Conservation (phyloP, 1,140 invertebrate genomes). For the Diorhabda elongata region DNA sequence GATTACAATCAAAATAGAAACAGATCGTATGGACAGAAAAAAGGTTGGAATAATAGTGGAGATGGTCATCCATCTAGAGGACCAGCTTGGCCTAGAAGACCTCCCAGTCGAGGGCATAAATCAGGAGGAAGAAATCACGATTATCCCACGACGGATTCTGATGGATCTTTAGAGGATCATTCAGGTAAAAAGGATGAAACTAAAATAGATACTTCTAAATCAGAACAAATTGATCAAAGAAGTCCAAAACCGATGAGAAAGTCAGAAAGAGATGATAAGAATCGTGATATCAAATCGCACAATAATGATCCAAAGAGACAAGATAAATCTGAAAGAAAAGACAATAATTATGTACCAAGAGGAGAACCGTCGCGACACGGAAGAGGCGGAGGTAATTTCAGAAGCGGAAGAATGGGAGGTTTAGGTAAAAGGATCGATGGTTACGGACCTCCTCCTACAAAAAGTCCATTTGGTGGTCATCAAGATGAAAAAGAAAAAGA, state of each 20-base stretch:
- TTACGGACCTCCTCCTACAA: slow-evolving; percentile 70
- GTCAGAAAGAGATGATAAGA: slow-evolving; percentile 57
- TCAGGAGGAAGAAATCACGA: slow-evolving; percentile 41
- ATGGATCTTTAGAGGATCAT: slow-evolving; percentile 55
- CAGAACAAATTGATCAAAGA: slow-evolving; percentile 30
- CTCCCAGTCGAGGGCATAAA: slow-evolving; percentile 26
- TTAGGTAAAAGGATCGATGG: slow-evolving; percentile 60
- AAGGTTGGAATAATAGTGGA: slow-evolving; percentile 43
- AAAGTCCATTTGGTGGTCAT: slow-evolving; percentile 65
- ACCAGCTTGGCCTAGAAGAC: slow-evolving; percentile 20
- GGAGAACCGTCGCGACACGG: slow-evolving; percentile 78
- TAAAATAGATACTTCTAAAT: slow-evolving; percentile 37
- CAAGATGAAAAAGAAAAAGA: slow-evolving; percentile 43
- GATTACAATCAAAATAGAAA: slow-evolving; percentile 47
- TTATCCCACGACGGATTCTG: slow-evolving; percentile 54
- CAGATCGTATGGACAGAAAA: slow-evolving; percentile 39
- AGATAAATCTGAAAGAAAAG: slow-evolving; percentile 50
- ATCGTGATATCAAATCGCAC: slow-evolving; percentile 46
- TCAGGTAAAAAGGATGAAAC: slow-evolving; percentile 49
- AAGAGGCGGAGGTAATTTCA: slow-evolving; percentile 64
- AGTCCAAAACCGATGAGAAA: slow-evolving; percentile 51
- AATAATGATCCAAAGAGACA: slow-evolving; percentile 46
- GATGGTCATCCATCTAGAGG: slow-evolving; percentile 23
- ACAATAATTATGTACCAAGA: slow-evolving; percentile 62
- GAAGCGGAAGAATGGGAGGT: slow-evolving; percentile 50